phyloP scores from a whole-genome alignment of 30 jellyfish, hydroid and myxozoan species.

The Hydra vulgaris region DNA sequence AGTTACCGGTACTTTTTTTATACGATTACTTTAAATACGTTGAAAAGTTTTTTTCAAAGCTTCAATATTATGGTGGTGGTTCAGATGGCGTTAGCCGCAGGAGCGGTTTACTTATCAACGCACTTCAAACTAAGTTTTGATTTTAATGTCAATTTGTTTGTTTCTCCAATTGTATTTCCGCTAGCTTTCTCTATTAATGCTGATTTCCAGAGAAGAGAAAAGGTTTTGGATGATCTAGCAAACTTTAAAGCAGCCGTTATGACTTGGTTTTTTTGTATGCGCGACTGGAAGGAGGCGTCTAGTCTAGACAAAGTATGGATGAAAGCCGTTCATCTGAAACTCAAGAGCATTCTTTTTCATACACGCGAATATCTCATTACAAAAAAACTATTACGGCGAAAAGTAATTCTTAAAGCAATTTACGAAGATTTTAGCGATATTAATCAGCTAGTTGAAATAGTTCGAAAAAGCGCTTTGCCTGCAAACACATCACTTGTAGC shows the following conservation, averaged over 20 bases:
- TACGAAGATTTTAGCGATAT: conserved; percentile 97
- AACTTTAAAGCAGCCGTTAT: conserved; percentile 77
- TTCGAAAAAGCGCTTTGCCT: conserved; percentile 47
- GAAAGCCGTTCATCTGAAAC: conserved; percentile 80
- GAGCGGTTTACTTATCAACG: conserved; percentile 15
- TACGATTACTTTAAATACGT: conserved; percentile 6
- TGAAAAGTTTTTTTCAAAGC: conserved; percentile 75
- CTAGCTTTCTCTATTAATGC: conserved; percentile 89
- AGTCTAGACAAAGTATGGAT: conserved; percentile 47
- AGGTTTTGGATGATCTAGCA: conserved; percentile 90
- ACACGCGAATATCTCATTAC: conserved; percentile 87
- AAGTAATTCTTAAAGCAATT: conserved; percentile 50
- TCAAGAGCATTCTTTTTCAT: conserved; percentile 75
- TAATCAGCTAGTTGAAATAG: conserved; percentile 68
- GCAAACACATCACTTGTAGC: conserved; percentile 66
- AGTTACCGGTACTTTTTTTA: conserved; percentile 11
- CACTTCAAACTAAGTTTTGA: conserved; percentile 30
- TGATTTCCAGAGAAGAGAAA: conserved; percentile 98
- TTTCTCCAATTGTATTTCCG: conserved; percentile 97
- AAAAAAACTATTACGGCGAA: conserved; percentile 45
- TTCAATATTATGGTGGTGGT: conserved; percentile 72
- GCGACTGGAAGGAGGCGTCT: conserved; percentile 82
- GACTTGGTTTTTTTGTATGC: conserved; percentile 83
- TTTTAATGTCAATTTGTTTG: conserved; percentile 80
- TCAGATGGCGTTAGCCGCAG: conserved; percentile 93